phyloP scores from a whole-genome alignment of 1,140 invertebrate genomes.

The Calliphora vicina region DNA sequence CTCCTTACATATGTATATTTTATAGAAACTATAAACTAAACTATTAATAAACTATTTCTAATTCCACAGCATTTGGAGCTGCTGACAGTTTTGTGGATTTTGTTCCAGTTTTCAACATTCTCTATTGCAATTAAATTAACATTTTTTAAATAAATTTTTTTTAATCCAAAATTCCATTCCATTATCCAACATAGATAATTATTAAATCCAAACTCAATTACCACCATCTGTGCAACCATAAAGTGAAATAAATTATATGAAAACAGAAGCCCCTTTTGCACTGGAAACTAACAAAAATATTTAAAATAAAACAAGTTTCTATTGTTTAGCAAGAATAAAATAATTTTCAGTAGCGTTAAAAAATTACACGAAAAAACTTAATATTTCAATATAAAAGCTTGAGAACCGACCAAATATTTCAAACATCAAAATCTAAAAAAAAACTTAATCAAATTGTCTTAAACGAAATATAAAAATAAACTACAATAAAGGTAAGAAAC shows the following conservation, averaged over 20 bases:
- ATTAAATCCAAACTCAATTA: background rate
- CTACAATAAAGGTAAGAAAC: background rate
- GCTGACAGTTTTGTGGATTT: too few species aligned
- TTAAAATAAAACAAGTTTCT: background rate
- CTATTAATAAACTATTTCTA: too few species aligned
- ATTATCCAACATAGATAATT: background rate
- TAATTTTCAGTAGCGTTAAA: constrained; percentile 31
- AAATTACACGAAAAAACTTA: constrained; percentile 17
- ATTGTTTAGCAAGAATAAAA: background rate
- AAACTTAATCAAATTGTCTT: constrained; percentile 11
- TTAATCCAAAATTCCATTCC: too few species aligned
- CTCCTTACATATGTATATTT: too few species aligned
- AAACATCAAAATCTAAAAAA: background rate
- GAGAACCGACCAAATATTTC: background rate
- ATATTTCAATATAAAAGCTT: background rate
- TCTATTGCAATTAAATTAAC: too few species aligned
- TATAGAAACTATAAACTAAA: too few species aligned
- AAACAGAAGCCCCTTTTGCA: constrained; percentile 8
- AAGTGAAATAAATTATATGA: background rate
- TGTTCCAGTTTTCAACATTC: too few species aligned
- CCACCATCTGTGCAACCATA: constrained; percentile 5
- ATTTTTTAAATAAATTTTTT: too few species aligned
- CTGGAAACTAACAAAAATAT: background rate
- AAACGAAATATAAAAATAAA: background rate
- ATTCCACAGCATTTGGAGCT: too few species aligned